Base-by-base conservation (phyloP, 2,888 invertebrate genomes). In the Plagodis pulveraria region DNA sequence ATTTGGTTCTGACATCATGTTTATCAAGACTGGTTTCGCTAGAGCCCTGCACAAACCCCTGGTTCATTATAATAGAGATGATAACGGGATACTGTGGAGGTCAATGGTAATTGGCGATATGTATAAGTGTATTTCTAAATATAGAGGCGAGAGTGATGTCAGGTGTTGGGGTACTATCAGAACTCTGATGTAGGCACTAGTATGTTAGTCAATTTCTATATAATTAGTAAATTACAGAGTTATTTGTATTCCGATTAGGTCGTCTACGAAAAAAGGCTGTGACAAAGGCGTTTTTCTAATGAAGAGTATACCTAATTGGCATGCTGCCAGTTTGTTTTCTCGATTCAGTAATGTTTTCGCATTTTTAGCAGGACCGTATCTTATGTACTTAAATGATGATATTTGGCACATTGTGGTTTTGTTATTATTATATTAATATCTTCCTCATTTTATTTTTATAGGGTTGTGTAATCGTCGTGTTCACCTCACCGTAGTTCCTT, bases 111-210 rank as follows among this genome's bases (percentile, higher is more conserved):
- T 53, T 61, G 67, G 67, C 35, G 35, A 49, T 22, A 5, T 38
- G 5, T 70, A 67, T 80, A 78, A 71, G 73, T 88, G 88, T 88
- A 89, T 81, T 83, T 83, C 88, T 89, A 90, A 78, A 85, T 84
- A 83, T 89, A 89, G 81, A 69, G 49, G 41, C 76, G 73, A 80
- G 78, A 79, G 64, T 88, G 86, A 89, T 84, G 84, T 88, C 84
- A 87, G 43, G 48, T 51, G 40, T 47, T 7, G 8, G 36, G 10
- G 10, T 11, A 11, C 0, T 44, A 0, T 41, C 33, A 8, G 50
- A 45, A 32, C 22, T 22, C 22, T 22, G 22, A 22, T 4, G 22
- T 22, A 22, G 22, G 22, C 4, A 22, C 22, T 22, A 1, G 22
- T 45, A 33, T 45, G 44, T 35, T 6, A 11, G 6, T 51, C 44